These are phyloP conservation scores for Euura lappo DNA, from an alignment of 1,140 invertebrate species.

Conservation along the genomic window DNA sequence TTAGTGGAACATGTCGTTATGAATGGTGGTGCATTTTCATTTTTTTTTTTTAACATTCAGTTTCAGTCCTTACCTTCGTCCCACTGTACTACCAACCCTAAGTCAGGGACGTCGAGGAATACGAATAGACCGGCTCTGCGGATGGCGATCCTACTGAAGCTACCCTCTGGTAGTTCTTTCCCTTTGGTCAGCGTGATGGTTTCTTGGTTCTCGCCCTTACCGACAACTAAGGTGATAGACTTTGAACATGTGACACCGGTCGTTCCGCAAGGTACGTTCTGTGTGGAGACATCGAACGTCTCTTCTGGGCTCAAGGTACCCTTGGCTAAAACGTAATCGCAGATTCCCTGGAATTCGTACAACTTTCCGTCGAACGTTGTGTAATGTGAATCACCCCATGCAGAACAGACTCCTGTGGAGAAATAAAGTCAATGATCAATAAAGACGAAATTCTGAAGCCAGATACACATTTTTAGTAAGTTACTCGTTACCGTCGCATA, in stretches of 20 bases:
- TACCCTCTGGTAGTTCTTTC: conserved; percentile 46
- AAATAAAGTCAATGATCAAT: conserved; percentile 29
- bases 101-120: conserved; percentile 77
- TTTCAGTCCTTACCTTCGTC: conserved; percentile 62
- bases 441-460: too few species aligned
- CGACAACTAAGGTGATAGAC: conserved; percentile 72
- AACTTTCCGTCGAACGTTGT: conserved; percentile 84
- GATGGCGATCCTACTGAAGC: conserved; percentile 57
- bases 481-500: conserved; percentile 55
- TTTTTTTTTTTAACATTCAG: background rate
- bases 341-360: conserved; percentile 88
- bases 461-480: background rate
- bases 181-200: conserved; percentile 65
- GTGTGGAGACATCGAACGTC: conserved; percentile 72
- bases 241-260: conserved; percentile 88
- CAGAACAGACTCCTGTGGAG: conserved; percentile 70
- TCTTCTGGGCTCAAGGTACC: conserved; percentile 66
- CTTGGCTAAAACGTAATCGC: conserved; percentile 84
- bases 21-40: too few species aligned
- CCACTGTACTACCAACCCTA: conserved; percentile 85
- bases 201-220: conserved; percentile 64
- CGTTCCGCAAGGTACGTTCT: conserved; percentile 85
- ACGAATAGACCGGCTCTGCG: conserved; percentile 75
- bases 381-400: conserved; percentile 89
- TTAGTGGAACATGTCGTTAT: background rate